These are phyloP conservation scores for Ctenicera cuprea DNA, from an alignment of 2,888 invertebrate genomes.

Conservation along the genomic window DNA sequence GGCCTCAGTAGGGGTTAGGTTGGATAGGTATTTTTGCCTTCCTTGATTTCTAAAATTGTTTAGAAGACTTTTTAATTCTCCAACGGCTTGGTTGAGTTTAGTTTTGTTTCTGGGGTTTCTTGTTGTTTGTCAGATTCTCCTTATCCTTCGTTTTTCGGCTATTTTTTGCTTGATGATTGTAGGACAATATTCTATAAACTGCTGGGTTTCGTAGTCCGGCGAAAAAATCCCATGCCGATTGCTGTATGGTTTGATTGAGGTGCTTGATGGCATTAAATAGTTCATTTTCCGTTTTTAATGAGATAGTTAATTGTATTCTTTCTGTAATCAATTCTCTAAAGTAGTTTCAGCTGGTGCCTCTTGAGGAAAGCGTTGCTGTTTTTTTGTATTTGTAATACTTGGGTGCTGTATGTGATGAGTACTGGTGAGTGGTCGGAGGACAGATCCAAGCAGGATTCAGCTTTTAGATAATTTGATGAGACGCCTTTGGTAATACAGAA, in stretches of 20 bases:
- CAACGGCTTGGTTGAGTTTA: constrained; percentile 7
- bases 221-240: background rate
- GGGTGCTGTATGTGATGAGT: no score
- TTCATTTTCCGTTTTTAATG: constrained; percentile 19
- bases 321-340: background rate
- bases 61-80: constrained; percentile 3
- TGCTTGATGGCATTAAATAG: constrained; percentile 16
- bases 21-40: constrained; percentile 12
- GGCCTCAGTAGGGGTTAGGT: no score
- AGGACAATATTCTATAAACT: constrained; percentile 1
- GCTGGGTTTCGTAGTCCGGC: constrained; percentile 6
- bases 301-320: constrained; percentile 5
- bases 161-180: no score
- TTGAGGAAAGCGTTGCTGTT: background rate
- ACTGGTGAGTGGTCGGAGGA: no score
- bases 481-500: background rate
- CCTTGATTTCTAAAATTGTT: constrained; percentile 10
- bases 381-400: constrained; percentile 23
- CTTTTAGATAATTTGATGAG: background rate
- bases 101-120: constrained; percentile 13
- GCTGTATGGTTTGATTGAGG: constrained; percentile 4
- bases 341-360: background rate
- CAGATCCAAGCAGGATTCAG: no score
- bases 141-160: constrained; percentile 19
- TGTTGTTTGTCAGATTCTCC: constrained; percentile 9